Conservation (phyloP, 2,797 vertebrate species). For the Fratercula arctica region DNA sequence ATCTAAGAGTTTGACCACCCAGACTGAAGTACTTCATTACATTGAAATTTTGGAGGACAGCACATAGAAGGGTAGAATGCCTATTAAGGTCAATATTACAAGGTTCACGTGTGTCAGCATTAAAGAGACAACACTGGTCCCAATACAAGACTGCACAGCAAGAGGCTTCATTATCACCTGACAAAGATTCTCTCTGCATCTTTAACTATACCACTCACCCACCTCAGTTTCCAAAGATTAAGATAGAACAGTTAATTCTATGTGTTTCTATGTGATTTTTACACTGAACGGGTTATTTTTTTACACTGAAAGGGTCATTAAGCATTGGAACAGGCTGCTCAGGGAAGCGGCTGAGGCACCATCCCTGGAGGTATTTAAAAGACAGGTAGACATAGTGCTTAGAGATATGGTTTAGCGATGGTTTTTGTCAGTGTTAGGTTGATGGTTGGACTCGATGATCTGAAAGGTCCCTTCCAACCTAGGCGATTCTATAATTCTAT, state of each 20-base stretch:
- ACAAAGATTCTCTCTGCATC: background rate
- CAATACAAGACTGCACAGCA: background rate
- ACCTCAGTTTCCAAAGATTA: background rate
- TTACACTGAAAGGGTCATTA: no score
- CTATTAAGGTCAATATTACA: background rate
- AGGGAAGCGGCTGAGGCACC: no score
- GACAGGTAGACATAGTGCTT: no score
- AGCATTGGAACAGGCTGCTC: no score
- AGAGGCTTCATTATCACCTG: background rate
- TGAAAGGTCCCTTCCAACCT: no score
- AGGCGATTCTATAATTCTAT: background rate
- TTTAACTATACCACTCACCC: background rate
- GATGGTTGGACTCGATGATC: no score
- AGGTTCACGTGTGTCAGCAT: accelerated
- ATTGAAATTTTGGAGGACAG: background rate
- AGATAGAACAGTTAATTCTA: background rate
- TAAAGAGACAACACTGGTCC: background rate
- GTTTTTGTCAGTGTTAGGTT: no score
- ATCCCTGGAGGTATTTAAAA: no score
- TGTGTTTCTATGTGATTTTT: no score
- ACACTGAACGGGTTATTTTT: no score
- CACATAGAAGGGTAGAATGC: background rate
- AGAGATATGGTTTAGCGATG: no score
- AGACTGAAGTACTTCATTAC: background rate
- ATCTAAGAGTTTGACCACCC: background rate